Evolutionary conservation across 2,113 vertebrate genomes (phyloP).

Genomic region (Periophthalmodon schlosseri): DNA sequence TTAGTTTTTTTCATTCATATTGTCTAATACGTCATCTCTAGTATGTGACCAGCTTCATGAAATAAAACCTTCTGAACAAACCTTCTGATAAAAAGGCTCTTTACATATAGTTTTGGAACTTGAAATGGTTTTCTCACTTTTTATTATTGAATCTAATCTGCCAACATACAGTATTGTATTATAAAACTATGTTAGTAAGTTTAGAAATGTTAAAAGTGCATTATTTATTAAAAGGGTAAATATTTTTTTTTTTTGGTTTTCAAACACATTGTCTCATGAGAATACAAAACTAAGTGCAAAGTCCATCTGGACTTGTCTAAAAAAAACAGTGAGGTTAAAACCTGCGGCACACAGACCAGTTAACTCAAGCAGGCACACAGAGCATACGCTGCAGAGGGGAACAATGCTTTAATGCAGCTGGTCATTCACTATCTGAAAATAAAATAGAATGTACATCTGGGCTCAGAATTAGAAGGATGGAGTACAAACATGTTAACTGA

Average conservation of each 20-base stretch:
- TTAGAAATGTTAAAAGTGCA: too few relatives aligned
- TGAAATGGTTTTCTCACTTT: too few relatives aligned
- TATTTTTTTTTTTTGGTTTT: background rate
- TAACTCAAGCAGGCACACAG: background rate
- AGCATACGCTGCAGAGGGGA: background rate
- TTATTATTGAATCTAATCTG: too few relatives aligned
- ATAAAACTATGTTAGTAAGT: too few relatives aligned
- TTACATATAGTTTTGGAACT: too few relatives aligned
- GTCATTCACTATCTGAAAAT: background rate
- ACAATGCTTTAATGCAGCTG: background rate
- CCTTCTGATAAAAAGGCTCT: too few relatives aligned
- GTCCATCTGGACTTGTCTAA: conserved; percentile 35
- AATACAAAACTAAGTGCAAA: conserved; percentile 45
- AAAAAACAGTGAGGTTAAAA: conserved; percentile 23
- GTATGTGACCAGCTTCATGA: too few relatives aligned
- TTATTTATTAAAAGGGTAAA: too few relatives aligned
- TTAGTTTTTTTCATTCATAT: too few relatives aligned
- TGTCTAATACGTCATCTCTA: too few relatives aligned
- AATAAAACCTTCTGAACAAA: too few relatives aligned
- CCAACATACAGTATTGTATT: too few relatives aligned
- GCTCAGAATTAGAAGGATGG: background rate
- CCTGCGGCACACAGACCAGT: background rate
- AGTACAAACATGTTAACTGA: conserved; percentile 12
- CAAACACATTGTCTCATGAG: background rate
- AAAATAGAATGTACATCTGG: background rate